Evolutionary conservation across 2,888 invertebrate genomes (phyloP), one percentile per base, ranked within the genome.

Genomic region (Selenia dentaria): DNA sequence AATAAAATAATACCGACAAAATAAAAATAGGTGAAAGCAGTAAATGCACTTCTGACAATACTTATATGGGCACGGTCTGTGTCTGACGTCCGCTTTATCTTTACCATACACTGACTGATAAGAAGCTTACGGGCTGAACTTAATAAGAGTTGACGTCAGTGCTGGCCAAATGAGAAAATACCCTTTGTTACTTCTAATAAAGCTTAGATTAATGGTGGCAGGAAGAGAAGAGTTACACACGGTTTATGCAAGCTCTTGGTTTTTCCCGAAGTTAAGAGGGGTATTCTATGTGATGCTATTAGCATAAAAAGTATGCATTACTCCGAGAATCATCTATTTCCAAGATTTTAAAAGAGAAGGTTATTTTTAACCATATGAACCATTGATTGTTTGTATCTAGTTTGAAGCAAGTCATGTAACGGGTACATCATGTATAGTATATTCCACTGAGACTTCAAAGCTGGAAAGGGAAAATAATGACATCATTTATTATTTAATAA

Each of bases 81-180:
- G 80, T 78, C 79, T 77, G 77, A 77, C 74, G 80, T 73, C 67
- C 74, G 79, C 71, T 84, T 87, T 88, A 89, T 88, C 88, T 87
- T 73, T 68, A 71, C 81, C 81, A 83, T 84, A 87, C 85, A 84
- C 78, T 74, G 81, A 67, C 78, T 82, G 88, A 89, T 89, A 89
- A 88, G 87, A 68, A 84, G 87, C 84, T 88, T 82, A 82, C 79
- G 70, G 74, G 65, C 74, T 75, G 71, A 83, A 83, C 74, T 79
- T 86, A 84, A 87, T 83, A 86, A 79, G 79, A 83, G 76, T 75
- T 70, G 79, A 79, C 77, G 75, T 70, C 51, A 58, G 57, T 37
- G 40, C 51, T 46, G 24, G 51, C 51, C 67, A 62, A 62, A 67
- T 64, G 70, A 81, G 67, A 80, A 75, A 68, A 67, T 57, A 71